phyloP scores from a whole-genome alignment of 2,797 vertebrate species.

The Natrix natrix region DNA sequence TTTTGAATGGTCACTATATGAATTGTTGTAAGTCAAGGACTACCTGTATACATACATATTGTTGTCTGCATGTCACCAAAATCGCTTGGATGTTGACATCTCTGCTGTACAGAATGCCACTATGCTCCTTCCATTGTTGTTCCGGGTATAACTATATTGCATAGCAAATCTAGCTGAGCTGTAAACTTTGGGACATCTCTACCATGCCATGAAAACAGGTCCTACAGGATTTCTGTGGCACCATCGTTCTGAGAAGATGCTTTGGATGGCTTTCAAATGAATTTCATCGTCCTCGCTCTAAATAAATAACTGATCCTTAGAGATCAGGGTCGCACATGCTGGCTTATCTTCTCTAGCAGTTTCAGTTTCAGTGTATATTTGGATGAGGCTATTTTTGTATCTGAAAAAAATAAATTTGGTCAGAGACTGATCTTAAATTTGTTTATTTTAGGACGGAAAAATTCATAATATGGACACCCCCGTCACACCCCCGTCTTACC shows the following conservation, averaged over 20 bases:
- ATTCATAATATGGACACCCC: background rate
- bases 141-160: background rate
- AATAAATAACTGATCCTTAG: background rate
- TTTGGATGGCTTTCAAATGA: background rate
- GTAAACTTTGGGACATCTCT: background rate
- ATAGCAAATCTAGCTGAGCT: background rate
- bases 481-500: background rate
- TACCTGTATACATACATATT: background rate
- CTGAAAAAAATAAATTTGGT: background rate
- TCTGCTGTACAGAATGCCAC: background rate
- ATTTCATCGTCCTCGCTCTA: background rate
- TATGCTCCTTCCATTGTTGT: background rate
- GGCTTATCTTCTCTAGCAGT: background rate
- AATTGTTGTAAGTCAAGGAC: too few species aligned
- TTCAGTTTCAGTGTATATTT: background rate
- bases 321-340: background rate
- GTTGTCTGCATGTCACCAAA: background rate
- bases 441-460: constrained; percentile 21
- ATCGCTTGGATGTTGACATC: background rate
- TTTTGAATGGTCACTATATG: too few species aligned
- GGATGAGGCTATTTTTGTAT: background rate
- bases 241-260: background rate
- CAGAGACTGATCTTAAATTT: background rate
- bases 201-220: background rate
- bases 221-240: background rate